Percentiles rank a stretch among this genome's conserved stretches.
These are phyloP conservation scores for Poecilia wingei DNA, from an alignment of 2,797 vertebrate genomes.

Conservation along the genomic window DNA sequence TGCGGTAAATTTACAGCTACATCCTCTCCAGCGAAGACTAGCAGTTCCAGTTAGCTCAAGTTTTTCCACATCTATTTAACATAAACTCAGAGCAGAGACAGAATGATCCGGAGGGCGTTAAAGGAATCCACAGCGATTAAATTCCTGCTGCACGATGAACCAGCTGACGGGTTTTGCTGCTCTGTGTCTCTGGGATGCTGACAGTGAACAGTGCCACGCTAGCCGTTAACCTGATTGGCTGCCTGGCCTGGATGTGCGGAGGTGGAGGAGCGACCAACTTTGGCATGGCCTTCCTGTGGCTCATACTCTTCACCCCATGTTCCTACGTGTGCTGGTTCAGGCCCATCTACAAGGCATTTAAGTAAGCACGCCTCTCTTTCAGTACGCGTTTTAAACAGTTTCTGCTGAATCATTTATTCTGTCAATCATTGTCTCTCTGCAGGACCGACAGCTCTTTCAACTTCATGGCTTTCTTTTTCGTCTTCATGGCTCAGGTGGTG, in stretches of 20 bases:
- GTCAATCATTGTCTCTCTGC: conserved; percentile 24
- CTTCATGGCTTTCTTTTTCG: conserved; percentile 97
- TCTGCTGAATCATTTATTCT: conserved; percentile 9
- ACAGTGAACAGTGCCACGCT: conserved; percentile 91
- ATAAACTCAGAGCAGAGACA: not conserved
- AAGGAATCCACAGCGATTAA: conserved; percentile 8
- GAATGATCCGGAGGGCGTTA: not conserved
- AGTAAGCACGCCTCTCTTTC: conserved; percentile 77
- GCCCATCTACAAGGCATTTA: conserved; percentile 95
- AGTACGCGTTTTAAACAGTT: not conserved
- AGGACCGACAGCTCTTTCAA: conserved; percentile 98
- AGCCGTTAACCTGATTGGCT: conserved; percentile 89
- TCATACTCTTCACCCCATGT: conserved; percentile 94
- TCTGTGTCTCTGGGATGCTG: conserved; percentile 20
- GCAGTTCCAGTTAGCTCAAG: not conserved
- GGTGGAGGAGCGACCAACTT: conserved; percentile 89
- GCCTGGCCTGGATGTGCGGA: conserved; percentile 95
- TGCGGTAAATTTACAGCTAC: not conserved
- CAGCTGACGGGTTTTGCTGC: conserved; percentile 18
- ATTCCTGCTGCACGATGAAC: conserved; percentile 14
- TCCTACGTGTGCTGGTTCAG: conserved; percentile 97
- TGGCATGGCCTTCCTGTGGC: conserved; percentile 94
- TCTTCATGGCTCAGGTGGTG: conserved; percentile 92
- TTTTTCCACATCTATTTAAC: not conserved
- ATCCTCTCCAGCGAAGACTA: not conserved